A percentile compares a stretch with the other conserved stretches of the same genome.
Evolutionary conservation across 2,113 vertebrate genomes (phyloP).

Genomic region (Cyanoderma ruficeps): DNA sequence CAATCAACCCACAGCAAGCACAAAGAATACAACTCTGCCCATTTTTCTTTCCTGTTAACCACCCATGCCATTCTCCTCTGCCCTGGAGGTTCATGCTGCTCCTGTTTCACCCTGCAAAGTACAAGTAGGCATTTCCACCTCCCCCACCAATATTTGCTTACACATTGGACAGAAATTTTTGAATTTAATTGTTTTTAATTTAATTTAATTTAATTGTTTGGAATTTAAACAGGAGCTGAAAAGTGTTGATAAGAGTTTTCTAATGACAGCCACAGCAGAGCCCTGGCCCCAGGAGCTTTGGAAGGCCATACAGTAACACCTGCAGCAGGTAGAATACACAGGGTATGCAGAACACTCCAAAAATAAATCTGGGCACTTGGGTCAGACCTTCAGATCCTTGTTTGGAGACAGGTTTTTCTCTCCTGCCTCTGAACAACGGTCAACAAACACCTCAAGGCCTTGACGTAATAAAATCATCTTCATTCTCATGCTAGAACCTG

Average conservation of each 20-base stretch:
- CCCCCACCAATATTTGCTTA: background rate
- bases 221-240: background rate
- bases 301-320: background rate
- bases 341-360: background rate
- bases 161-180: background rate
- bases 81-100: background rate
- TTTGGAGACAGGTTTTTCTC: constrained; percentile 8
- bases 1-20: background rate
- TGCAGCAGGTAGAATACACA: background rate
- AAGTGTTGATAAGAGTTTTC: background rate
- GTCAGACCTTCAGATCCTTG: background rate
- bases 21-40: background rate
- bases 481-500: background rate
- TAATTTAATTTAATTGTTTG: no score
- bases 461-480: background rate
- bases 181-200: background rate
- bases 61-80: background rate
- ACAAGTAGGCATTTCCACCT: background rate
- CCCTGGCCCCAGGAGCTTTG: background rate
- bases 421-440: background rate
- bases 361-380: background rate
- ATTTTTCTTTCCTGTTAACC: background rate
- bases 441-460: background rate
- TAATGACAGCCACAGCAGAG: background rate
- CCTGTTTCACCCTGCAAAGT: background rate